These are phyloP conservation scores for Conistra vaccinii DNA, from an alignment of 2,888 invertebrate species.

Conservation along the genomic window DNA sequence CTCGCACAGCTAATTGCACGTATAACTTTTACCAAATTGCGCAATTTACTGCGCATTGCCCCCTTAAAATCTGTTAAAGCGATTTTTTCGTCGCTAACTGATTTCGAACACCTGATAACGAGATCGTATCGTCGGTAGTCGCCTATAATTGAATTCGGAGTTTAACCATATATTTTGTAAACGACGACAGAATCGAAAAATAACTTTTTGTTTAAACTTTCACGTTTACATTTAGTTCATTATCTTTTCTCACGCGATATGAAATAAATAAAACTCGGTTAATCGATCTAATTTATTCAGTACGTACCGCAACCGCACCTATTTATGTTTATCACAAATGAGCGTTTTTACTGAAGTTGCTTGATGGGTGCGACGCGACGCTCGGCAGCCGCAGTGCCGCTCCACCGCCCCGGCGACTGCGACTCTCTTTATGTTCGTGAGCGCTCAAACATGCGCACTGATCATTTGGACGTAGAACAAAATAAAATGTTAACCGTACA, in stretches of 20 bases:
- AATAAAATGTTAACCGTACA: constrained; percentile 73
- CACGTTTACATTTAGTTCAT: constrained; percentile 74
- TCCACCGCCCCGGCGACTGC: constrained; percentile 15
- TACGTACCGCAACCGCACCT: constrained; percentile 81
- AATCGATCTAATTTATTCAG: constrained; percentile 85
- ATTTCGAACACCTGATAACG: constrained; percentile 75
- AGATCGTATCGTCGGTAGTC: constrained; percentile 68
- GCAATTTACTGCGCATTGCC: constrained; percentile 76
- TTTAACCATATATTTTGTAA: constrained; percentile 61
- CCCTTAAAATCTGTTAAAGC: constrained; percentile 71
- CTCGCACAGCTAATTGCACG: constrained; percentile 76
- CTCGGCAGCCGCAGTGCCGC: constrained; percentile 34
- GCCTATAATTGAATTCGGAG: constrained; percentile 69
- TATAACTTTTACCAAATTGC: constrained; percentile 84
- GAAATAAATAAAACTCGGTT: constrained; percentile 81
- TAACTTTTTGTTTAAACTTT: constrained; percentile 74
- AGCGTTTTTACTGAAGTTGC: constrained; percentile 81
- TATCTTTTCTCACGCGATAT: constrained; percentile 86
- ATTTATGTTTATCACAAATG: constrained; percentile 82
- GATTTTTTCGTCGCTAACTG: constrained; percentile 73
- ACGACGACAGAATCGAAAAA: constrained; percentile 61
- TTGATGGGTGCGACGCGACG: constrained; percentile 78
- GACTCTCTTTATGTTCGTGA: constrained; percentile 26
- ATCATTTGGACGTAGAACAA: constrained; percentile 68
- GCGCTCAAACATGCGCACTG: constrained; percentile 61